Evolutionary conservation across 2,888 invertebrate genomes (phyloP), one percentile per base, ranked within the genome.

Genomic region (Selenia dentaria): DNA sequence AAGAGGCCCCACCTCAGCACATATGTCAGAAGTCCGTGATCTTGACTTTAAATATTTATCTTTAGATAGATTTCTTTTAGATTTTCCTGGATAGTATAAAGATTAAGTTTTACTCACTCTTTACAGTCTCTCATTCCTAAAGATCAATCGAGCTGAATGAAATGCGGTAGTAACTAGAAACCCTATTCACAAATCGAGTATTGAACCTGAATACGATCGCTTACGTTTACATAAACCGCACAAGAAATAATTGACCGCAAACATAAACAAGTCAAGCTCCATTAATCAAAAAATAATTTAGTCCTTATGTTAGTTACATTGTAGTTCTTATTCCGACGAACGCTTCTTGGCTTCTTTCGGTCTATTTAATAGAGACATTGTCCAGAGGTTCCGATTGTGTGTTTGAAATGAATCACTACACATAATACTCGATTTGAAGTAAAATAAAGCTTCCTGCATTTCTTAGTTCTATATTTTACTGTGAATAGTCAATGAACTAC

Each of bases 361-460:
- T 31, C 26, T 24, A 27, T 1, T 31, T 36, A 47, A 20, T 36
- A 32, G 31, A 40, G 40, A 38, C 16, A 27, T 32, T 32, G 25
- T 40, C 46, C 40, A 40, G 45, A 45, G n/a, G 10, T 22, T 40
- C 32, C 16, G 27, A 27, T 27, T 22, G 31, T 33, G n/a, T 18
- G 12, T 34, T 33, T 16, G 25, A 31, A 12, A 13, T 34, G 24
- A 29, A 35, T 35, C 24, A n/a, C n/a, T 42, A 29, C 24, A 22
- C 33, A 6, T 33, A 34, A 34, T 28, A 16, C 6, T 10, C 14
- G n/a, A 22, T 34, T 10, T 13, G 10, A 10, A 5, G n/a, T 34
- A 3, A 28, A 41, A n/a, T 27, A 28, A 5, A 28, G 1, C 33
- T 34, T 41, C 13, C 40, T 18, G 20, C 22, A 6, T 22, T 8